A percentile compares a stretch with the other conserved stretches of the same genome.
These are phyloP conservation scores for Hydrozoanthus gracilis DNA, from an alignment of 92 coral and sea anemone genomes.

Conservation along the genomic window DNA sequence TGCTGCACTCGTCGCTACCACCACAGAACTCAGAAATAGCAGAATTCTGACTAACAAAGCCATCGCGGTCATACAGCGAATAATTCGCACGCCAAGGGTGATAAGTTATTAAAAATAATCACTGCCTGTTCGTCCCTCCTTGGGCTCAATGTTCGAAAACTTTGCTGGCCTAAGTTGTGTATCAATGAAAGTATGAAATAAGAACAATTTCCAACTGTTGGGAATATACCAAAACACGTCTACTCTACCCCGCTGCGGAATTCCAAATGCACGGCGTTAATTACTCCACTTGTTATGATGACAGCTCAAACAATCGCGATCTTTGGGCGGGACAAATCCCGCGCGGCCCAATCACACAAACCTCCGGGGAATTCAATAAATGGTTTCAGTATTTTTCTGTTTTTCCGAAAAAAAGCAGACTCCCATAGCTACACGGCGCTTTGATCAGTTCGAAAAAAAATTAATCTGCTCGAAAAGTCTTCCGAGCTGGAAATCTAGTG, in stretches of 20 bases:
- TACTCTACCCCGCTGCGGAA: not conserved
- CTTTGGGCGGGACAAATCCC: constrained; percentile 5
- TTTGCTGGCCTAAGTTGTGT: not conserved
- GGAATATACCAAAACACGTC: not conserved
- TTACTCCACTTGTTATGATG: constrained; percentile 32
- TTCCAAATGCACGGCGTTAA: constrained; percentile 36
- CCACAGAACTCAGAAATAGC: constrained; percentile 3
- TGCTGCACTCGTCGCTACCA: constrained; percentile 7
- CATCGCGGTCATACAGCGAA: constrained; percentile 43
- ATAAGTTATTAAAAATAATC: not conserved
- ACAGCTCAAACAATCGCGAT: constrained; percentile 34
- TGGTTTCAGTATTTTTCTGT: not conserved
- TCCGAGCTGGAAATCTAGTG: too few relatives aligned
- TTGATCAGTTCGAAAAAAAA: too few relatives aligned
- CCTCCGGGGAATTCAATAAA: constrained; percentile 44
- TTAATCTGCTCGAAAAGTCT: too few relatives aligned
- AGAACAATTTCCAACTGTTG: not conserved
- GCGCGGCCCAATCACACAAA: not conserved
- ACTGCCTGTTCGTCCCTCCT: not conserved
- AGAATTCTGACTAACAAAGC: constrained; percentile 28
- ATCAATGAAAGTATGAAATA: not conserved
- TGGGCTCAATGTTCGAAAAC: not conserved
- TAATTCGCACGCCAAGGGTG: constrained; percentile 14
- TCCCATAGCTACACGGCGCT: not conserved
- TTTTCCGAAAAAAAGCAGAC: constrained; percentile 3